Base-by-base conservation (phyloP, 2,888 invertebrate species). In the Lingula anatina region DNA sequence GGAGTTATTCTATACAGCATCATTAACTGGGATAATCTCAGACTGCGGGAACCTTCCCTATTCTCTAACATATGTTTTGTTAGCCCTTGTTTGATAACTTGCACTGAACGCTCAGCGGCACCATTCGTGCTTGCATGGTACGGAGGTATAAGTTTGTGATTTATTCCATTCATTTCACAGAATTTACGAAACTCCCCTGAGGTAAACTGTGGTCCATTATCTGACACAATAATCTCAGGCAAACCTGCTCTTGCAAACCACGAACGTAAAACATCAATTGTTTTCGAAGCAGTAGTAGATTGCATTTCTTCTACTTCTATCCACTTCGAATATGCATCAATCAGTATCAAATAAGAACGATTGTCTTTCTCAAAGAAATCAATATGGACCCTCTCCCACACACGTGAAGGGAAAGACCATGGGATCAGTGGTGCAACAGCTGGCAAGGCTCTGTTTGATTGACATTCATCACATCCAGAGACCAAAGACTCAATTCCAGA, bases 171-270 rank as follows among this genome's bases (percentile, higher is more conserved):
- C 15, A 12, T 7, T 9, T 23, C 9, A 5, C 5, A 12, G 21
- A 45, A 45, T 41, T 42, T n/a, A n/a, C 12, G 12, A 20, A 44
- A 44, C n/a, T 44, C 44, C 7, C 7, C n/a, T 23, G 44, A 9
- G 18, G 21, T 44, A 21, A 44, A 44, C n/a, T 44, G 44, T 9
- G 44, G 27, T 5, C 44, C 44, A 27, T 44, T 44, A 44, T 44
- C 44, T 27, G 28, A 44, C 15, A 25, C 26, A 4, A 31, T 7
- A n/a, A 27, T 20, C 25, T 24, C 44, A 4, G 44, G 44, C 4
- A 44, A 28, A 3, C 44, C 44, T 12, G 20, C n/a, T 5, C 28
- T 21, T 20, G 21, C 39, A 40, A 44, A 46, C 46, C 46, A 46
- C 18, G 18, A 20, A 7, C 46, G 39, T 15, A 45, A 40, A 4